Evolutionary conservation across 1,140 invertebrate genomes (phyloP), one percentile per base, ranked within the genome.

Genomic region (Agrypnia vestita): DNA sequence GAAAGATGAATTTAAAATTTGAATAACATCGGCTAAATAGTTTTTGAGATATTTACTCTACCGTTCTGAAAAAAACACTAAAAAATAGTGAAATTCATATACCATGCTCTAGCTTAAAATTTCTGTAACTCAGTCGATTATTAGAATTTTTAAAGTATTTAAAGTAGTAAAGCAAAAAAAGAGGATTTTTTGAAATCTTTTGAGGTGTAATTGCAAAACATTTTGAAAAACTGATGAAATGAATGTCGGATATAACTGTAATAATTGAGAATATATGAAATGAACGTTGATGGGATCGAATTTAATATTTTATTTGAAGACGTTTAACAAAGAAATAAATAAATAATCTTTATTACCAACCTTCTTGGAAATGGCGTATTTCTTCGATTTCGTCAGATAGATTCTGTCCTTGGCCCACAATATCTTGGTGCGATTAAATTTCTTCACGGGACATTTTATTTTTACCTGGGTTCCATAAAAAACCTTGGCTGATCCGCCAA

Each of bases 381-480:
- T 95, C 83, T 93, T 93, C 0, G 92, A 93, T 79, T 94, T 94
- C 9, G 91, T 90, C 71, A 96, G 88, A 55, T 92, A 92, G 81
- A 93, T 92, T 64, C 94, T 92, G 84, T 96, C 95, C 86, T 96
- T 96, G 51, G 92, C 93, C 96, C 96, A 97, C 83, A 93, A 90
- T 77, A 97, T 96, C 86, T 94, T 94, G 85, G 91, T 96, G 86
- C 90, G 93, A 91, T 92, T 95, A 84, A 92, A 93, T 49, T 93
- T 92, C 84, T 96, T 95, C 8, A 97, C 95, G 0, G 96, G 96
- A 85, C 96, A 98, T 85, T 96, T 95, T 79, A 98, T 96, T 87
- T 97, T 97, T 61, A 98, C 91, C 84, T 94, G 94, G 0, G 95
- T 96, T 51, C 96, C 96, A 82, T 93, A 92, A 87, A 95, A 97